These are phyloP conservation scores for Branchipolynoe longqiensis DNA, from an alignment of 2,888 invertebrate species.

Conservation along the genomic window DNA sequence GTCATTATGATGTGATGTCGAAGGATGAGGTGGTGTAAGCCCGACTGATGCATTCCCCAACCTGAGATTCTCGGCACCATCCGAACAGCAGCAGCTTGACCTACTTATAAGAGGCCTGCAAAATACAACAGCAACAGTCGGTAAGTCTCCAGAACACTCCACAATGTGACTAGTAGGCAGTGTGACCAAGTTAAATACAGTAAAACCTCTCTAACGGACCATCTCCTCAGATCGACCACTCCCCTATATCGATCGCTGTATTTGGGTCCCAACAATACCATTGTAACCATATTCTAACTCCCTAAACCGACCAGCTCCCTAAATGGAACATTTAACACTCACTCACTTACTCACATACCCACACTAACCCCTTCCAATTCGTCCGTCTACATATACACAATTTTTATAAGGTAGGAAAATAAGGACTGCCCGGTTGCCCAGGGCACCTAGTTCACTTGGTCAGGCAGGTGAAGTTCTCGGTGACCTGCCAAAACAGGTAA, in stretches of 20 bases:
- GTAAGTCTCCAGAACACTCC: background rate
- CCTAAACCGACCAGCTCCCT: background rate
- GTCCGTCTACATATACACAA: background rate
- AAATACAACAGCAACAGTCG: background rate
- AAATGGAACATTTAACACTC: background rate
- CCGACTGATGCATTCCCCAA: background rate
- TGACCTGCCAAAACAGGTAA: too few relatives aligned
- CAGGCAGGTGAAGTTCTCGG: too few relatives aligned
- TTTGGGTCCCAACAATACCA: too few relatives aligned
- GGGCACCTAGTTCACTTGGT: too few relatives aligned
- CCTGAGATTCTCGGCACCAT: constrained; percentile 26
- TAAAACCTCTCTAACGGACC: too few relatives aligned
- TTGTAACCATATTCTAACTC: too few relatives aligned
- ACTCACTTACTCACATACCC: background rate
- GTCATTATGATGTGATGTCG: background rate
- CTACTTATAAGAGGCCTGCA: constrained; percentile 8
- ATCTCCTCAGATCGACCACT: too few relatives aligned
- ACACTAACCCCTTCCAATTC: background rate
- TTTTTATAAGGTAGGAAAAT: background rate
- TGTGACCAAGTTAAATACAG: background rate
- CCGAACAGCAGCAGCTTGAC: background rate
- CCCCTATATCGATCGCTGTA: too few relatives aligned
- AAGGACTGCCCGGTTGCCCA: too few relatives aligned
- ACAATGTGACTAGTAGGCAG: background rate
- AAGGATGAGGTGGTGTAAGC: background rate